Percentiles rank a stretch among this genome's conserved stretches.
phyloP scores from a whole-genome alignment of 2,113 vertebrate species.

The Cheilinus undulatus region DNA sequence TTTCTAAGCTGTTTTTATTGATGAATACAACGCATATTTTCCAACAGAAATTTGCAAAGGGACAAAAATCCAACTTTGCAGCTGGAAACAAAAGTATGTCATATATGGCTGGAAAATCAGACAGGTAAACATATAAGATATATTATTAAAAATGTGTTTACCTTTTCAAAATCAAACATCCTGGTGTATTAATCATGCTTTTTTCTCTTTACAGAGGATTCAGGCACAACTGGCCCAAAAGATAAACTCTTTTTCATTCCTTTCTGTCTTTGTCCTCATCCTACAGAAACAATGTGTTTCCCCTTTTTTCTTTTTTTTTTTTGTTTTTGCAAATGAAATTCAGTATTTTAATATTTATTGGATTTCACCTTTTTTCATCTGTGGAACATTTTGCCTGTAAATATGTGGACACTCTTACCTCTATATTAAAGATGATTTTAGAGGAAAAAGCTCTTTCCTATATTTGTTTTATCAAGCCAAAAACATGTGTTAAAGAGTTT shows the following conservation, averaged over 20 bases:
- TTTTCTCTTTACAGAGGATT: constrained; percentile 85
- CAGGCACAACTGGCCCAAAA: constrained; percentile 93
- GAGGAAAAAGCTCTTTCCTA: background rate
- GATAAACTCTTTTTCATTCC: constrained; percentile 79
- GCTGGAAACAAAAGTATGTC: constrained; percentile 92
- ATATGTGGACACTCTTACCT: constrained; percentile 52
- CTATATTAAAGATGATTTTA: constrained; percentile 70
- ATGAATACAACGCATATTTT: too few relatives aligned
- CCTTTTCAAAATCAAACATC: constrained; percentile 2
- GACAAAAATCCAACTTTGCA: constrained; percentile 81
- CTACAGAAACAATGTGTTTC: constrained; percentile 4
- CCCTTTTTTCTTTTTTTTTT: background rate
- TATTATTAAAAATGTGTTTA: background rate
- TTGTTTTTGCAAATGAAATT: constrained; percentile 25
- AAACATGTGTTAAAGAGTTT: background rate
- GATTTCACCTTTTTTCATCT: constrained; percentile 41
- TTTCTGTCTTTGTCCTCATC: background rate
- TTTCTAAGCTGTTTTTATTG: too few relatives aligned
- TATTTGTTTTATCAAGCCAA: background rate
- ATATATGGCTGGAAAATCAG: constrained; percentile 87
- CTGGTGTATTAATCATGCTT: background rate
- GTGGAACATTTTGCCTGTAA: constrained; percentile 53
- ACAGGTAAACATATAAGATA: constrained; percentile 81
- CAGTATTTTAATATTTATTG: constrained; percentile 36
- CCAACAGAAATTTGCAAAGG: constrained; percentile 84